These are phyloP conservation scores for Clunio marinus DNA, from an alignment of 2,888 invertebrate genomes.

Conservation along the genomic window DNA sequence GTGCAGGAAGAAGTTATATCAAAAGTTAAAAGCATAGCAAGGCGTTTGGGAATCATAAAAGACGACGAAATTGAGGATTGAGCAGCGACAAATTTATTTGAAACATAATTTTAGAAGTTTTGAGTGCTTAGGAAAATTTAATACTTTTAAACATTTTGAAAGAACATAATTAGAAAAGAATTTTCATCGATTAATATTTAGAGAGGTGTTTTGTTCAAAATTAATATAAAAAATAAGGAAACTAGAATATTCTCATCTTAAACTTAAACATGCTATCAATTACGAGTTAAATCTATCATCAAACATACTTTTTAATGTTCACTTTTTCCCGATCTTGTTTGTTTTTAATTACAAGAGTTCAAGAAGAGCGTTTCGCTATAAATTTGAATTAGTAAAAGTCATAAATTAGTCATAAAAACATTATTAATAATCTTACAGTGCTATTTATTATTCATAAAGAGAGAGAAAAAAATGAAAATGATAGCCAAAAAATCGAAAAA, in stretches of 20 bases:
- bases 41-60: constrained; percentile 81
- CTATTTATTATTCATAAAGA: background rate
- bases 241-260: too few relatives aligned
- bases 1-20: constrained; percentile 91
- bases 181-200: too few relatives aligned
- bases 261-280: too few relatives aligned
- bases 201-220: too few relatives aligned
- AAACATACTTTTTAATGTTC: background rate
- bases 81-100: too few relatives aligned
- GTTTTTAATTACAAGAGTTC: background rate
- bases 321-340: background rate
- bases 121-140: too few relatives aligned
- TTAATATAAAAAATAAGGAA: too few relatives aligned
- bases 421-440: constrained; percentile 13
- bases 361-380: constrained; percentile 3
- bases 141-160: too few relatives aligned
- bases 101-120: too few relatives aligned
- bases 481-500: background rate
- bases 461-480: background rate
- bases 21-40: constrained; percentile 80
- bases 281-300: too few relatives aligned
- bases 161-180: too few relatives aligned
- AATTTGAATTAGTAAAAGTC: constrained; percentile 15
- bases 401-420: constrained; percentile 30
- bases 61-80: constrained; percentile 61